Percentiles rank a stretch among this genome's conserved stretches.
phyloP scores from a whole-genome alignment of 1,140 invertebrate species.

The Microplitis mediator region DNA sequence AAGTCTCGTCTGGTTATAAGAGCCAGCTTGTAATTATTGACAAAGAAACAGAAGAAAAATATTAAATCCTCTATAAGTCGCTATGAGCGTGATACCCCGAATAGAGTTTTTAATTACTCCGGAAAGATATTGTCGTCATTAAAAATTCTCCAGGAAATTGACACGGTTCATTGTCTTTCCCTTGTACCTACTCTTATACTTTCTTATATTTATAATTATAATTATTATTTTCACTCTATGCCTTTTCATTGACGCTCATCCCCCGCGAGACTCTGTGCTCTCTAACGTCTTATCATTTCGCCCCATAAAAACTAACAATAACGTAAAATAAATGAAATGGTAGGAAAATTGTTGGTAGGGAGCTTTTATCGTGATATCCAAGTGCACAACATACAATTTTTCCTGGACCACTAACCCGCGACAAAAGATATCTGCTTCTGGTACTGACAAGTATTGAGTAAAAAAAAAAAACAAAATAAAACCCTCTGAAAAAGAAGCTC shows the following conservation, averaged over 20 bases:
- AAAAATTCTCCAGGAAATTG: slow-evolving; percentile 26
- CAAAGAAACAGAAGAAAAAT: slow-evolving; percentile 4
- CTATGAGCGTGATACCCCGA: background rate
- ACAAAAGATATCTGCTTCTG: slow-evolving; percentile 58
- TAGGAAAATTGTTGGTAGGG: background rate
- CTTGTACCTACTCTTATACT: no score
- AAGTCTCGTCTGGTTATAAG: slow-evolving; percentile 39
- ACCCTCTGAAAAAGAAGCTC: slow-evolving; percentile 23
- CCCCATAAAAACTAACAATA: background rate
- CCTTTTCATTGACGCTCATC: no score
- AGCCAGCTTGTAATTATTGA: slow-evolving; percentile 7
- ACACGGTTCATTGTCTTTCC: slow-evolving; percentile 16
- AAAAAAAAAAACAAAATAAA: background rate
- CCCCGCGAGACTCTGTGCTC: no score
- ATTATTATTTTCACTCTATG: background rate
- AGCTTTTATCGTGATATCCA: slow-evolving; percentile 46
- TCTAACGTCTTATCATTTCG: background rate
- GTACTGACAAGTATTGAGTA: slow-evolving; percentile 60
- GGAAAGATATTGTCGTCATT: slow-evolving; percentile 22
- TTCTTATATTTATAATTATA: background rate
- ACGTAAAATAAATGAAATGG: slow-evolving; percentile 22
- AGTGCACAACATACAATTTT: slow-evolving; percentile 59
- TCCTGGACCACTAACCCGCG: slow-evolving; percentile 54
- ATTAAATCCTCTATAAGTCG: background rate
- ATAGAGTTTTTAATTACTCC: slow-evolving; percentile 18